A percentile compares a stretch with the other conserved stretches of the same genome.
phyloP scores from a whole-genome alignment of 2,113 vertebrate genomes.

The Tragelaphus buxtoni region DNA sequence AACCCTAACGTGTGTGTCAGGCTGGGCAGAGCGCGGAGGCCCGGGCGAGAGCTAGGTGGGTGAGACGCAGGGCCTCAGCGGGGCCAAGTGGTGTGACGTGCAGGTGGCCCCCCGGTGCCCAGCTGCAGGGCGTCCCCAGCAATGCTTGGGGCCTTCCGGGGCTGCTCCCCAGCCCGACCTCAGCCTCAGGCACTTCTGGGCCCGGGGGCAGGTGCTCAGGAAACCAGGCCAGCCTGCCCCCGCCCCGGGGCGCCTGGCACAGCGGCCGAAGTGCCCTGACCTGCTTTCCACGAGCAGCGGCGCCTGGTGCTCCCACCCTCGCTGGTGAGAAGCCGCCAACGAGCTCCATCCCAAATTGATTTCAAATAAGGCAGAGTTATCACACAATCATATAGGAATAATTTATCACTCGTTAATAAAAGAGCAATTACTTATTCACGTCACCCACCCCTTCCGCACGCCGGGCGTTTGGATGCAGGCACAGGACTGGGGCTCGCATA shows the following conservation, averaged over 20 bases:
- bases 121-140: not conserved
- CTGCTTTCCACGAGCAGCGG: conserved; percentile 51
- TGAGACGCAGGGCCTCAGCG: not conserved
- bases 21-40: not conserved
- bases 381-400: conserved; percentile 70
- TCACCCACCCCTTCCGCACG: not conserved
- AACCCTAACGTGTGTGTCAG: not conserved
- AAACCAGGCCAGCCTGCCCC: not conserved
- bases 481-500: fast-evolving
- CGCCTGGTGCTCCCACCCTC: conserved; percentile 49
- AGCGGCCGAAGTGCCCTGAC: conserved; percentile 65
- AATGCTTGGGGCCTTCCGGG: not conserved
- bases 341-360: conserved; percentile 68
- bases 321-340: conserved; percentile 59
- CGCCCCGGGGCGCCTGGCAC: not conserved
- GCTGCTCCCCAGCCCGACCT: not conserved
- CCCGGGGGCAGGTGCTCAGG: not conserved
- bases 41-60: not conserved
- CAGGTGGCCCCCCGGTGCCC: not conserved
- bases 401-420: conserved; percentile 74
- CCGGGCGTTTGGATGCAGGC: not conserved
- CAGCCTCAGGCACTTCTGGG: not conserved
- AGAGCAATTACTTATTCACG: conserved; percentile 57
- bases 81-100: not conserved
- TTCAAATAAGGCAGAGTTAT: conserved; percentile 70